Evolutionary conservation across 2,888 invertebrate genomes (phyloP), one percentile per base, ranked within the genome.

Genomic region (Iphiclides podalirius): DNA sequence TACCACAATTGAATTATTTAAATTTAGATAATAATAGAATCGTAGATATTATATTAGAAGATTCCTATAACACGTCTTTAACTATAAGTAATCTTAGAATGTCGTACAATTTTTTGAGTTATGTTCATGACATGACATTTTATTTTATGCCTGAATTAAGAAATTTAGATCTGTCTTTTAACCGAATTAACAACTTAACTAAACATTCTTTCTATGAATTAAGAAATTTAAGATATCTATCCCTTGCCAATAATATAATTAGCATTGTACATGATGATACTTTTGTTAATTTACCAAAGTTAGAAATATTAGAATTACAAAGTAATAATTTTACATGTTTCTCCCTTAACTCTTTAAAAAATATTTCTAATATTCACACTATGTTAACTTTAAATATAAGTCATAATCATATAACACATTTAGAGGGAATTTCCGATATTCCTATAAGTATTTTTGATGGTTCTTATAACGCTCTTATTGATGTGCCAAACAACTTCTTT

Each of bases 1-100:
- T 94, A 73, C 90, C 90, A 4, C 92, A 92, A 66, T 72, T 95
- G 16, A 93, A 93, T 68, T 96, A 96, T 79, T 88, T 96, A 49
- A 96, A 96, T 77, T 83, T 97, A 66, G 96, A 96, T 68, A 95
- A 95, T 46, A 97, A 97, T 79, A 92, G 94, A 63, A 89, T 97
- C 8, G 91, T 93, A 53, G 89, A 91, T 35, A 86, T 97, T 50
- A 93, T 94, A 0, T 84, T 89, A 26, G 92, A 91, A 53, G 93
- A 96, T 61, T 90, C 92, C 62, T 87, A 92, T 1, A 92, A 92
- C 47, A 82, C 93, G 3, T 95, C 96, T 61, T 89, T 92, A 7
- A 92, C 93, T 60, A 77, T 97, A 43, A 92, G 92, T 46, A 95
- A 96, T 72, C 90, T 96, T 33, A 92, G 96, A 63, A 85, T 97